A percentile compares a stretch with the other conserved stretches of the same genome.
Evolutionary conservation across 2,797 vertebrate genomes (phyloP).

Genomic region (Xerus rutilus): DNA sequence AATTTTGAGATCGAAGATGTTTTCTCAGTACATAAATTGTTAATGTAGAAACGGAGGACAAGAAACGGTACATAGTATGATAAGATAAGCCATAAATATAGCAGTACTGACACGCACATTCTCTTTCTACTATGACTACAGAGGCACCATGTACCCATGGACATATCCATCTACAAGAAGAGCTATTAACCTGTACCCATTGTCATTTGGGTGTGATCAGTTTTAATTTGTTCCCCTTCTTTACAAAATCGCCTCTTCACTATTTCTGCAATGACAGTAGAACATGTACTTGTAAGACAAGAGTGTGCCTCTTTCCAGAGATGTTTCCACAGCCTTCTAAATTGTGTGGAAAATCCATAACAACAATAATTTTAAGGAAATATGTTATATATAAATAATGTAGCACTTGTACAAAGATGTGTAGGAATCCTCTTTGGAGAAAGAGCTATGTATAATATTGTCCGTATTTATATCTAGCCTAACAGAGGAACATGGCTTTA

Average conservation of each 20-base stretch:
- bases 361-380: not conserved
- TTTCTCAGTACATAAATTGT: not conserved
- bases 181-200: accelerated
- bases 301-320: not conserved
- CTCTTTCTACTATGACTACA: not conserved
- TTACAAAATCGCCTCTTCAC: not conserved
- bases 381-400: not conserved
- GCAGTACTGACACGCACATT: not conserved
- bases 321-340: not conserved
- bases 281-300: not conserved
- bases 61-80: not conserved
- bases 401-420: not conserved
- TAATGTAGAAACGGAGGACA: not conserved
- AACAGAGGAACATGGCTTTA: not conserved
- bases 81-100: not conserved
- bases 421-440: not conserved
- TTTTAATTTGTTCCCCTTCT: not conserved
- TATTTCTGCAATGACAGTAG: not conserved
- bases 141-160: not conserved
- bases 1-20: not conserved
- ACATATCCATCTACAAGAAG: not conserved
- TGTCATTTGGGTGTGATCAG: not conserved
- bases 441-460: not conserved
- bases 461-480: not conserved
- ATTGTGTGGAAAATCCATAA: not conserved